Base-by-base conservation (phyloP, 2,113 vertebrate genomes). In the Chrysochloris asiatica region DNA sequence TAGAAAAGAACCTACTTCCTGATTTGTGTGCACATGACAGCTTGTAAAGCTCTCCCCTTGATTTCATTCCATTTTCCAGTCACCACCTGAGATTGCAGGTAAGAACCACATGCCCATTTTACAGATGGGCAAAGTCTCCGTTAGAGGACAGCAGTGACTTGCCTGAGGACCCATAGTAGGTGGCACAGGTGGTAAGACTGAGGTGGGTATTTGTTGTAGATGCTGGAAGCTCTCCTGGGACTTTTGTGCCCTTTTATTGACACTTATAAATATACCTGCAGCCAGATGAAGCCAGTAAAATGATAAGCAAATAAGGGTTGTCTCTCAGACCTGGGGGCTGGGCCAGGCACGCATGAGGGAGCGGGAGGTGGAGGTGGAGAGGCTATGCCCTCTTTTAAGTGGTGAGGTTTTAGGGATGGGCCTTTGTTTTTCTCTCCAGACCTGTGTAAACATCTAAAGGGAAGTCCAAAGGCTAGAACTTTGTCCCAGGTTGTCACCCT, bases 21-120 rank as follows among this genome's bases (percentile, higher is more conserved):
- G 33, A 14, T 22, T 45, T 36, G 24, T 0, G 3, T 1, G 0
- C 0, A 28, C 11, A 4, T 38, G 2, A n/a, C 22, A 8, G 1
- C 12, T 13, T 24, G 22, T 2, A 71, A 69, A 77, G 41, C 41
- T 33, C 43, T 26, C 4, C 28, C 59, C 45, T 71, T 77, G 5
- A 14, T n/a, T 26, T 88, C 48, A 1, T 21, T 38, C 17, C 30
- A 41, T 12, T n/a, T 75, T 89, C 36, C 6, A 30, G 43, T 10
- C 50, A 7, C 45, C 28, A 11, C 48, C 50, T 54, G 36, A 81
- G 83, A 85, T 6, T 50, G 6, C 12, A 26, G 11, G 9, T 2
- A 52, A 36, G 65, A 45, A 21, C 3, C 6, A 1, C 12, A 1
- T 3, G 41, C n/a, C n/a, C 84, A 21, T 52, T 88, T 67, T 56